Evolutionary conservation across 2,797 vertebrate genomes (phyloP).

Genomic region (Saxicola maurus): DNA sequence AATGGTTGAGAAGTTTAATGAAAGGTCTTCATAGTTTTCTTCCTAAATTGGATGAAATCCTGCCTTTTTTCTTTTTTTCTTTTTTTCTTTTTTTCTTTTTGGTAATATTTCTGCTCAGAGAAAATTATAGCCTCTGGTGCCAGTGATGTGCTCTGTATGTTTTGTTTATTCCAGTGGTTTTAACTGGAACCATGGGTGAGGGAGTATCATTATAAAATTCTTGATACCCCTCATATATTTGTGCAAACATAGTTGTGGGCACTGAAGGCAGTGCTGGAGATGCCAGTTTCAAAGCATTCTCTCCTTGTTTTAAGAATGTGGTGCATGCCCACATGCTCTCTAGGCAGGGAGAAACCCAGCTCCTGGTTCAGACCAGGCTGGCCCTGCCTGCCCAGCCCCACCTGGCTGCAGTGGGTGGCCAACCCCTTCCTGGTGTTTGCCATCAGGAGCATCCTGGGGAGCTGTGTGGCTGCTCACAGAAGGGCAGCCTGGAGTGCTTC

Average conservation of each 20-base stretch:
- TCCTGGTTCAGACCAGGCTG: neutral
- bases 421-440: neutral
- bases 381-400: rapidly evolving
- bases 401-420: neutral
- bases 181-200: slow-evolving; percentile 59
- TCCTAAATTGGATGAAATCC: slow-evolving; percentile 71
- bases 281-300: slow-evolving; percentile 1
- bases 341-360: neutral
- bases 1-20: slow-evolving; percentile 73
- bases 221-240: slow-evolving; percentile 62
- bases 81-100: neutral
- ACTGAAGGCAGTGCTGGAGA: neutral
- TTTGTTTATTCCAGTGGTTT: slow-evolving; percentile 74
- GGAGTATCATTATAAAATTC: slow-evolving; percentile 73
- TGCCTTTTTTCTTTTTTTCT: slow-evolving; percentile 13
- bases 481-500: neutral
- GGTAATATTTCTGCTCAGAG: slow-evolving; percentile 70
- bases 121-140: slow-evolving; percentile 73
- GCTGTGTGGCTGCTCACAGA: neutral
- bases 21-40: slow-evolving; percentile 65
- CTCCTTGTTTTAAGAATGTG: neutral
- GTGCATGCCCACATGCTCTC: neutral
- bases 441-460: neutral
- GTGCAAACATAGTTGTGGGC: slow-evolving; percentile 63
- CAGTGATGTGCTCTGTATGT: slow-evolving; percentile 71